These are phyloP conservation scores for Austrolebias charrua DNA, from an alignment of 2,797 vertebrate species.

Conservation along the genomic window DNA sequence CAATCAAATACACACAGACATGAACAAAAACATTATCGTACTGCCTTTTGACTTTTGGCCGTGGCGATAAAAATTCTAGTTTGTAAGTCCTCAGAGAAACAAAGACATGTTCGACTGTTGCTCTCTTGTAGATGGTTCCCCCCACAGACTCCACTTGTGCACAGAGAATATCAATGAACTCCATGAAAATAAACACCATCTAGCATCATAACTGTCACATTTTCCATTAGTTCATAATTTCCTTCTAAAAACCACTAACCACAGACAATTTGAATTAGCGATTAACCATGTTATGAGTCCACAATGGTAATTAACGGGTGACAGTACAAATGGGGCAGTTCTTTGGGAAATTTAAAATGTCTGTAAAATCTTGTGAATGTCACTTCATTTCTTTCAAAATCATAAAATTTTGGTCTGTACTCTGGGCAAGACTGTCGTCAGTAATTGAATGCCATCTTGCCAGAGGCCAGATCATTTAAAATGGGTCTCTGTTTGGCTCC, in stretches of 20 bases:
- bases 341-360: conserved; percentile 39
- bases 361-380: conserved; percentile 42
- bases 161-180: conserved; percentile 36
- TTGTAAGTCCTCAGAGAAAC: no score
- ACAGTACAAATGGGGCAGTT: conserved; percentile 8
- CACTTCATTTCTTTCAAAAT: conserved; percentile 55
- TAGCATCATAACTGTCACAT: conserved; percentile 63
- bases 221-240: conserved; percentile 67
- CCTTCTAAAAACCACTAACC: conserved; percentile 45
- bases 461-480: conserved; percentile 74
- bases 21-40: no score
- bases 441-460: conserved; percentile 75
- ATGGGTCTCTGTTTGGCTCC: conserved; percentile 58
- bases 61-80: no score
- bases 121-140: conserved; percentile 28
- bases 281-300: conserved; percentile 67
- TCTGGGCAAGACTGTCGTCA: conserved; percentile 61
- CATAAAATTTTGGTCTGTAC: conserved; percentile 54
- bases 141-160: conserved; percentile 32
- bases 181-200: conserved; percentile 62
- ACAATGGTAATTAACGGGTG: conserved; percentile 62
- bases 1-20: no score
- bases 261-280: conserved; percentile 65
- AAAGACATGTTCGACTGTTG: background rate
- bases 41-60: no score